Conservation (phyloP, 2,113 vertebrate species). For the Trochalopteron elliotii region DNA sequence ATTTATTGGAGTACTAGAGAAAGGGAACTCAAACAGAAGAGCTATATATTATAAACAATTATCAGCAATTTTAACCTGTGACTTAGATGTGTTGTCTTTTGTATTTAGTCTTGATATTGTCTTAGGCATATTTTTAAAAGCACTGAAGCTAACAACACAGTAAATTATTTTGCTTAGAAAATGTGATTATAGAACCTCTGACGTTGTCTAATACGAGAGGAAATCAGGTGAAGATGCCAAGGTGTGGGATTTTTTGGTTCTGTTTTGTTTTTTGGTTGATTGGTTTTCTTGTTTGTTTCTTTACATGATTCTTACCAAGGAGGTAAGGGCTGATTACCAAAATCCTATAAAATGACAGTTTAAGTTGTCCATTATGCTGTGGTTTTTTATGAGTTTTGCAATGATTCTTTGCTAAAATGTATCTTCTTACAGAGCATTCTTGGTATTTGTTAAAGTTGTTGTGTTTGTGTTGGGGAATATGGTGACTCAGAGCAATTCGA, state of each 20-base stretch:
- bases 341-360: not conserved
- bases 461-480: not conserved
- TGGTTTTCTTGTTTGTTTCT: not conserved
- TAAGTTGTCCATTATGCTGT: not conserved
- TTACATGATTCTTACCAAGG: not conserved
- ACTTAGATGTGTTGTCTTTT: not conserved
- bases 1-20: not conserved
- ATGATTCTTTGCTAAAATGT: not conserved
- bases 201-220: not conserved
- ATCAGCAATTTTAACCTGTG: not conserved
- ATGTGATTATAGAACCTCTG: accelerated
- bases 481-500: not conserved
- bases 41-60: not conserved
- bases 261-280: not conserved
- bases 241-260: not conserved
- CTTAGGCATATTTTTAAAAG: not conserved
- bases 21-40: not conserved
- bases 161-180: not conserved
- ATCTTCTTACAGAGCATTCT: not conserved
- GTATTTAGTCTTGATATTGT: not conserved
- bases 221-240: not conserved
- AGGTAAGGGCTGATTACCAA: not conserved
- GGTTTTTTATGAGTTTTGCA: not conserved
- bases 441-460: not conserved
- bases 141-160: not conserved